Base-by-base conservation (phyloP, 2,888 invertebrate species). In the Volucella zonaria region DNA sequence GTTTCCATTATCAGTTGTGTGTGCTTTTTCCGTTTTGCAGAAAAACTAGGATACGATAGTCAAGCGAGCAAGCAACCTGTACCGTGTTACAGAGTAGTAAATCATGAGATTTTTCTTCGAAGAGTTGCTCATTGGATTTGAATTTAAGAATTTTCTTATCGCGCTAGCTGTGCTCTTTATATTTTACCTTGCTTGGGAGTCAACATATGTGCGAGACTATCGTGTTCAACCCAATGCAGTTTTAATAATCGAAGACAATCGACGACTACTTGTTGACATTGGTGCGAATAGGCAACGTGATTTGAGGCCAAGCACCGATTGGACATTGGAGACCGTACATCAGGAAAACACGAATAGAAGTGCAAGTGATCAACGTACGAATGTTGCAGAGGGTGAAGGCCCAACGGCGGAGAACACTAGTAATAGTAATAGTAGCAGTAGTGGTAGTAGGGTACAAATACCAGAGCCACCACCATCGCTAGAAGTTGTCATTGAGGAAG, bases 111-210 rank as follows among this genome's bases (percentile, higher is more conserved):
- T 86, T 81, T 86, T 81, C 77, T 82, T 86, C 42, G 81, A 82
- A 61, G 81, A 86, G 59, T 68, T 86, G 59, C 81, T 86, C 74
- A 86, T 76, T 76, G 73, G 76, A 73, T 86, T 87, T 71, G 83
- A 87, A 86, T 96, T 97, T 82, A 94, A 95, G 62, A 94, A 96
- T 89, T 95, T 94, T 89, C 93, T 96, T 89, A 93, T 95, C 66
- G 92, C 94, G 31, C 92, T 95, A 78, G 90, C 95, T 58, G 80
- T 92, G 11, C 89, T 93, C 15, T 88, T 95, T 15, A 90, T 93
- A 87, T 93, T 95, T 78, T 93, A 94, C 86, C 92, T 95, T 67
- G 94, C 96, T 70, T 97, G 97, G 93, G 94, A 95, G 92, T 96
- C 96, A 86, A 97, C 97, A 47, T 86, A 87, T 67, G 89, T 89